Conservation (phyloP, 2,888 invertebrate species). For the Drosophila monieri region DNA sequence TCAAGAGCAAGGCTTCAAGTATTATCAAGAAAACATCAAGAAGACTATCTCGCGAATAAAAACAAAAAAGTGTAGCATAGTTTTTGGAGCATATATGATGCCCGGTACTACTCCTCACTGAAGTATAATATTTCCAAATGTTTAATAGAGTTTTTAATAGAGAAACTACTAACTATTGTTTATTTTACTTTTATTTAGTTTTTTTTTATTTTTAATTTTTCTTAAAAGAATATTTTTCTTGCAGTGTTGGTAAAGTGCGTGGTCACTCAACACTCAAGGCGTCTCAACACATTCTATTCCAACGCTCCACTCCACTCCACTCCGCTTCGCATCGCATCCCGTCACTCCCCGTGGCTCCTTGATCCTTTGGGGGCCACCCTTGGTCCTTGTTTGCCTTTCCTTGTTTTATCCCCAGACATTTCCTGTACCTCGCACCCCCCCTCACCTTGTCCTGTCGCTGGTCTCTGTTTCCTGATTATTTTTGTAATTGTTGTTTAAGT, state of each 20-base stretch:
- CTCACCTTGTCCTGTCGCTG: constrained; percentile 1
- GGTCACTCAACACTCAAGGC: constrained; percentile 52
- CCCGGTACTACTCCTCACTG: no score
- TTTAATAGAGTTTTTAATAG: no score
- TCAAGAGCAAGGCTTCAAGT: no score
- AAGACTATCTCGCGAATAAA: not conserved
- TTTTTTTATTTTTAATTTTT: not conserved
- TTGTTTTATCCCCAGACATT: constrained; percentile 64
- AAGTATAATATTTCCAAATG: no score
- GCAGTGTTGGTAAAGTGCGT: not conserved
- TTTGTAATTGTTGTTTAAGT: constrained; percentile 75
- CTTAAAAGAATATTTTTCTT: not conserved
- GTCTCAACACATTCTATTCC: constrained; percentile 48
- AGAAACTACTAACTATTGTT: no score
- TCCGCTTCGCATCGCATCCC: constrained; percentile 1
- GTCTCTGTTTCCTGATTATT: constrained; percentile 61
- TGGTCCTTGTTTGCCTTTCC: constrained; percentile 15
- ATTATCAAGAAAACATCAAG: no score
- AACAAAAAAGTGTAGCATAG: not conserved
- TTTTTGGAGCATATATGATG: no score
- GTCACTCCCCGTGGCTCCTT: not conserved
- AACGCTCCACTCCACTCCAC: not conserved
- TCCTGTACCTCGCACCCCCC: constrained; percentile 44
- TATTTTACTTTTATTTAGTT: not conserved
- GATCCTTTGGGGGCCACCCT: constrained; percentile 1